These are phyloP conservation scores for Philaenus spumarius DNA, from an alignment of 1,140 invertebrate species.

Conservation along the genomic window DNA sequence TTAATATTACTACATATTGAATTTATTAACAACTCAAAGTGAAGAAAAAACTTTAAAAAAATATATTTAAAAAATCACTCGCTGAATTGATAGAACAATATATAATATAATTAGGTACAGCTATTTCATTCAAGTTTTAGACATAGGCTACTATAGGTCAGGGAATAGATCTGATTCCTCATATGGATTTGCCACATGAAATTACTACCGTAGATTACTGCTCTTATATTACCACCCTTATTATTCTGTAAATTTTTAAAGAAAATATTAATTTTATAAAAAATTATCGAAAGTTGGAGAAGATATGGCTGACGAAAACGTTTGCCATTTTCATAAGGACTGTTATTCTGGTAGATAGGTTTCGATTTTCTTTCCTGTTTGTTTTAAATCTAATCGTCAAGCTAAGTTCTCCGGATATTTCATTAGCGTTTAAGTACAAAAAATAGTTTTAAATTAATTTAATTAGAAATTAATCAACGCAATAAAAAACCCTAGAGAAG, in stretches of 20 bases:
- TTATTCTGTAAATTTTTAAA: constrained; percentile 4
- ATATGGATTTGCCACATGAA: constrained; percentile 4
- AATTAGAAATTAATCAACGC: no score
- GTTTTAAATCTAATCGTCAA: no score
- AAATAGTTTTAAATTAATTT: no score
- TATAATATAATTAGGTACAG: constrained; percentile 3
- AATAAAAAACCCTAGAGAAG: no score
- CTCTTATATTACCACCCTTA: background rate
- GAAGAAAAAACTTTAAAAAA: no score
- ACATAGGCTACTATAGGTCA: constrained; percentile 7
- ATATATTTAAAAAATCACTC: no score
- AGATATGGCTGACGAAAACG: background rate
- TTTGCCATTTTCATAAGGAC: constrained; percentile 4
- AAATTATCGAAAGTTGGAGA: background rate
- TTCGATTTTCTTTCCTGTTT: no score
- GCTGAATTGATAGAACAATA: no score
- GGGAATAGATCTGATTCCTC: constrained; percentile 1
- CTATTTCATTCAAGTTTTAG: constrained; percentile 12
- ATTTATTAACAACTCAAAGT: no score
- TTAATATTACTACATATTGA: no score
- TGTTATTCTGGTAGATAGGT: constrained; percentile 9
- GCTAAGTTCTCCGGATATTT: no score
- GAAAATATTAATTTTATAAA: background rate
- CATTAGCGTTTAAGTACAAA: no score
- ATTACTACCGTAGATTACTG: constrained; percentile 7